Percentiles rank a stretch among this genome's conserved stretches.
Conservation (phyloP, 2,797 vertebrate species). For the Xenopus petersii region DNA sequence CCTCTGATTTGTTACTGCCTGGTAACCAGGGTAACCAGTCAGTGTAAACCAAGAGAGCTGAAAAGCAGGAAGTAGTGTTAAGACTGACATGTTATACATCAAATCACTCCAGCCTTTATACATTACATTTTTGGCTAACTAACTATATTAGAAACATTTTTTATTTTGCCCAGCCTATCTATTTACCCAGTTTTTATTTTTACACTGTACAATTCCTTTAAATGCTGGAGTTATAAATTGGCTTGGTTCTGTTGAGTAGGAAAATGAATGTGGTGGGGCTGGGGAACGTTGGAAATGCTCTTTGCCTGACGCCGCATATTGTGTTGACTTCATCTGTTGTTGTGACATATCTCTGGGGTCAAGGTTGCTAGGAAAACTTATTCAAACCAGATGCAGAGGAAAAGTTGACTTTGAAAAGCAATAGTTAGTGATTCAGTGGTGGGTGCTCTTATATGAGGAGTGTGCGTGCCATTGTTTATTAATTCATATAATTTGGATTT, state of each 20-base stretch:
- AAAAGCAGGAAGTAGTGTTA: too few species aligned
- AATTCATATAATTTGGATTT: slow-evolving; percentile 21
- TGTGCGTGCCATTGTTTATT: slow-evolving; percentile 4
- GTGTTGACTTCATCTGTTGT: slow-evolving; percentile 30
- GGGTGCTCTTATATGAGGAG: slow-evolving; percentile 15
- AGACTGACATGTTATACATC: too few species aligned
- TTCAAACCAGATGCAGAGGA: slow-evolving; percentile 42
- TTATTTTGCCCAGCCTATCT: too few species aligned
- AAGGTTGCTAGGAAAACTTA: slow-evolving; percentile 41
- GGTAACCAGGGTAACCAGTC: too few species aligned
- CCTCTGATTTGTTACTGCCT: too few species aligned
- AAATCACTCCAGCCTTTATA: too few species aligned
- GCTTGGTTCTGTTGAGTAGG: not conserved
- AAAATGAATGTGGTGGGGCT: not conserved
- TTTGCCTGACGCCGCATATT: not conserved
- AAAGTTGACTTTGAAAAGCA: slow-evolving; percentile 37
- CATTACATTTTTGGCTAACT: too few species aligned
- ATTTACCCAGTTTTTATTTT: too few species aligned
- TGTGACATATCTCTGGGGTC: slow-evolving; percentile 36
- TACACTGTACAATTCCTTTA: too few species aligned
- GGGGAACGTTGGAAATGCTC: not conserved
- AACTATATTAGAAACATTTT: too few species aligned
- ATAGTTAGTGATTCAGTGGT: slow-evolving; percentile 38
- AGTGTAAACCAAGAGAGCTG: too few species aligned
- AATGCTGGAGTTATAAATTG: not conserved